Evolutionary conservation across 2,113 vertebrate species (phyloP), one percentile per base, ranked within the genome.

Genomic region (Nothocercus julius): DNA sequence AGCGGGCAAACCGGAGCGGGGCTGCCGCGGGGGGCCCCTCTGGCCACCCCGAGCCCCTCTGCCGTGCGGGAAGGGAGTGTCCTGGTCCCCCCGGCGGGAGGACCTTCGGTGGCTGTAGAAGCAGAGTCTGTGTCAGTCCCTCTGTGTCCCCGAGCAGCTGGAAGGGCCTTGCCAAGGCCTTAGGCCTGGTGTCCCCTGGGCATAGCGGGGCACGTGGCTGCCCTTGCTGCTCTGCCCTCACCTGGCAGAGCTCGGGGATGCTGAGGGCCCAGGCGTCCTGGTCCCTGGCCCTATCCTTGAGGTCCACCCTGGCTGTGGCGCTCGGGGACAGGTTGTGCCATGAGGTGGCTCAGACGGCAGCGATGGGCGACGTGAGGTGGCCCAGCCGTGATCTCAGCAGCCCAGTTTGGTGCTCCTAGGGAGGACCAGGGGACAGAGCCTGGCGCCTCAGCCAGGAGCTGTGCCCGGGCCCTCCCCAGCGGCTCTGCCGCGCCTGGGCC

Each of bases 301-400:
- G 14, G 7, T 22, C 6, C 17, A 62, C 0, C 0, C 54, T 8
- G 36, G 62, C 27, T 44, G 66, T 42, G 32, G 47, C 0, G 0
- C 54, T 56, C 12, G 9, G 54, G 54, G 54, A 56, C 15, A 10
- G 28, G 28, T 56, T 17, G 15, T 10, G 28, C 54, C 4, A 8
- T 0, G 0, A 9, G 24, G 51, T 14, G 13, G 36, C 49, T 76
- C 1, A 36, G 13, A 1, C 5, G 17, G 15, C 66, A 32, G 34
- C 14, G 62, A 47, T 32, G 1, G 0, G 34, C n/a, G 15, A 30
- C 4, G 18, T 1, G 0, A 10, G 63, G 11, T 8, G 16, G 2
- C 45, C 64, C 49, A 30, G 56, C 5, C n/a, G 5, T 22, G 53
- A 28, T 11, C 17, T 68, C 27, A 28, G 53, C 14, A 28, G 27